Base-by-base conservation (phyloP, 2,113 vertebrate genomes). In the Salvelinus namaycush region DNA sequence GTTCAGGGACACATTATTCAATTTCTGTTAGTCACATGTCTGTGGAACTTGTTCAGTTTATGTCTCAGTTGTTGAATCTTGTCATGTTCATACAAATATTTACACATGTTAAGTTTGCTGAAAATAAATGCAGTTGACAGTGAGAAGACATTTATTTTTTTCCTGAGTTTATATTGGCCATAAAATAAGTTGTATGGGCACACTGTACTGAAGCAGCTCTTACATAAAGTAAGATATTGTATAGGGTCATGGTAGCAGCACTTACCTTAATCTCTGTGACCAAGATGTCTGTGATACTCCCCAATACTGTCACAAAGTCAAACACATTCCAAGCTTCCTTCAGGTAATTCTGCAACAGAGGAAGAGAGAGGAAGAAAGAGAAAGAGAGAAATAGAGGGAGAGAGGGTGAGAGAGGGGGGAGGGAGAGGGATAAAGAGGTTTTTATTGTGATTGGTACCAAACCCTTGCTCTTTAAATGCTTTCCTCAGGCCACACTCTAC, bases 271-370 rank as follows among this genome's bases (percentile, higher is more conserved):
- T 95, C 93, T 99, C 98, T 62, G 97, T 99, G 88, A 98, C 96
- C 92, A 99, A 91, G 92, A 99, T 99, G 95, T 99, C 98, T 84
- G 97, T 99, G 90, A 99, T 97, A 95, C 97, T 99, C 87, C 98
- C 98, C 87, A 99, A 91, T 79, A 99, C 98, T 1, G 98, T 99
- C 77, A 99, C 97, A 90, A 98, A 98, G 92, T 99, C 98, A 90
- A 99, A 99, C 78, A 99, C 94, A 13, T 99, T 99, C 98, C 98
- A 99, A 82, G 98, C 96, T 72, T 98, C 97, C 84, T 96, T 95
- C 92, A 99, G 95, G 87, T 99, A 64, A 2, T 70, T 70, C 68
- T 70, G 68, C 1, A 62, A 75, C 18, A 34, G 18, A 34, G 18
- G 27, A 5, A 39, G 7, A 39, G 27, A 27, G 20, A 44, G 34